Evolutionary conservation across 2,113 vertebrate species (phyloP).

Genomic region (Hippocampus guttulatus): DNA sequence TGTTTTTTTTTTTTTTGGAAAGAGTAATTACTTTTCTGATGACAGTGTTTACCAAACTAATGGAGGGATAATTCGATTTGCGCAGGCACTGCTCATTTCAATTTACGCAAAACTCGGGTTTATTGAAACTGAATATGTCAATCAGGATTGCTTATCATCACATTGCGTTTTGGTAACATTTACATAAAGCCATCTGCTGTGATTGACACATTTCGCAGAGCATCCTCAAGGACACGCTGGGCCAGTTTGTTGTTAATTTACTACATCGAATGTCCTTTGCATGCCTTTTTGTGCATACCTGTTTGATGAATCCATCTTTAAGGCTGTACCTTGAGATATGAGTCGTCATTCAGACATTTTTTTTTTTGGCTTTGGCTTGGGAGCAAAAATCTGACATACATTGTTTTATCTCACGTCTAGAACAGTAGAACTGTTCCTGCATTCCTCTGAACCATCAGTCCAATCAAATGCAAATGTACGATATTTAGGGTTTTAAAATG

Average conservation of each 20-base stretch:
- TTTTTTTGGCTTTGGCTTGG: too few species aligned
- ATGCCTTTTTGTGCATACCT: too few species aligned
- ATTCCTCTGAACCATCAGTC: conserved; percentile 22
- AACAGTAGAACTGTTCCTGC: not conserved
- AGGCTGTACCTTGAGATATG: too few species aligned
- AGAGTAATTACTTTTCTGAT: conserved; percentile 38
- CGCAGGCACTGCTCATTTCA: conserved; percentile 18
- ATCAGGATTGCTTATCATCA: conserved; percentile 15
- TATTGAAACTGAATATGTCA: conserved; percentile 24
- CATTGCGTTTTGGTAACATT: not conserved
- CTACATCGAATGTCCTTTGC: not conserved
- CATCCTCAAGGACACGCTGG: not conserved
- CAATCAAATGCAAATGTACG: conserved; percentile 6
- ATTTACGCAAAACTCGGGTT: conserved; percentile 22
- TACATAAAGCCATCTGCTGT: not conserved
- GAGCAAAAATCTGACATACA: too few species aligned
- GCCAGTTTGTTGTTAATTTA: not conserved
- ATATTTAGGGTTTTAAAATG: conserved; percentile 25
- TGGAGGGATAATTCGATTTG: conserved; percentile 44
- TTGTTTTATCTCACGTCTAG: too few species aligned
- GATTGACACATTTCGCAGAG: not conserved
- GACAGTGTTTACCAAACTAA: conserved; percentile 43
- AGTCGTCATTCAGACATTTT: too few species aligned
- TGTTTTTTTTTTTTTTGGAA: conserved; percentile 18
- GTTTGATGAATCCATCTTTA: too few species aligned